Evolutionary conservation across 1,140 invertebrate genomes (phyloP).

Genomic region (Leptonema lineaticorne): DNA sequence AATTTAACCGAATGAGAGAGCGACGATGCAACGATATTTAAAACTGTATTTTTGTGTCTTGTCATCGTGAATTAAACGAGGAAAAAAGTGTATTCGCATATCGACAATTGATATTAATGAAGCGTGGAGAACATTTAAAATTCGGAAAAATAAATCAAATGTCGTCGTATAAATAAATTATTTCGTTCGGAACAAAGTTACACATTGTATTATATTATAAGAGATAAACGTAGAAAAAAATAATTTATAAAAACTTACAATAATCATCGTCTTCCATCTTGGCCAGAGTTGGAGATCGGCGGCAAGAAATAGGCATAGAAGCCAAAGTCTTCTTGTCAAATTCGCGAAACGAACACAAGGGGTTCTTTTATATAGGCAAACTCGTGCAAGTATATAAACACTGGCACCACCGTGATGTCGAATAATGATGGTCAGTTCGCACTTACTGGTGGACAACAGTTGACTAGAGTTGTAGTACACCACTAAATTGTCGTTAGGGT

Average conservation of each 20-base stretch:
- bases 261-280: constrained; percentile 28
- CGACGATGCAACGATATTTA: no score
- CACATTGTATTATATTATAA: no score
- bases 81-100: no score
- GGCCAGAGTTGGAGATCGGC: neutral
- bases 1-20: no score
- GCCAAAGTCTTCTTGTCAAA: neutral
- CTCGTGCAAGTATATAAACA: neutral
- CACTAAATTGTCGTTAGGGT: neutral
- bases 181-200: no score
- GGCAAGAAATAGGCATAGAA: neutral
- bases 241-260: constrained; percentile 18
- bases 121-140: no score
- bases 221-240: no score
- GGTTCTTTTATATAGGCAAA: neutral
- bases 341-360: neutral
- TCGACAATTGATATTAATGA: no score
- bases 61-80: no score
- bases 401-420: neutral
- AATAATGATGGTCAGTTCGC: neutral
- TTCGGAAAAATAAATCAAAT: no score
- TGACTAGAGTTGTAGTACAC: neutral
- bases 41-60: no score
- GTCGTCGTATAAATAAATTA: no score
- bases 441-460: neutral